These are phyloP conservation scores for Epirrhoe alternata DNA, from an alignment of 2,888 invertebrate genomes.

Conservation along the genomic window DNA sequence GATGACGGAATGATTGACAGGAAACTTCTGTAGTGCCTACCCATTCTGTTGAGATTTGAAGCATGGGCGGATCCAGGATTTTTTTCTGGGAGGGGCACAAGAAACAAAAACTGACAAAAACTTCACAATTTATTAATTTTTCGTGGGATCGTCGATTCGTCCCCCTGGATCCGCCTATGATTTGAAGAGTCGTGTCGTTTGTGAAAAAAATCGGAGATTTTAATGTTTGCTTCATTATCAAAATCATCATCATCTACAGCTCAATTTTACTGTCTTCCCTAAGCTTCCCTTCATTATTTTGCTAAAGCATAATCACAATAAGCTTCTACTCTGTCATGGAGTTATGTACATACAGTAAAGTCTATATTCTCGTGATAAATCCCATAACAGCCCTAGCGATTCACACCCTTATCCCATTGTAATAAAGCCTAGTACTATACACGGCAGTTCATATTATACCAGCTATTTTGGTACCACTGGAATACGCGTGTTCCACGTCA, in stretches of 20 bases:
- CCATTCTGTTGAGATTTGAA: not conserved
- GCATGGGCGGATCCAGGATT: too few relatives aligned
- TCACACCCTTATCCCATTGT: slow-evolving; percentile 20
- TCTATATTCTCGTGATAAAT: not conserved
- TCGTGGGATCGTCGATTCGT: too few relatives aligned
- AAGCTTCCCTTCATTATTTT: too few relatives aligned
- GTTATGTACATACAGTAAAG: not conserved
- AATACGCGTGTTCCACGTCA: slow-evolving; percentile 69
- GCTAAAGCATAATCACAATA: not conserved
- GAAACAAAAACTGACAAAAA: too few relatives aligned
- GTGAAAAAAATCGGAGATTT: too few relatives aligned
- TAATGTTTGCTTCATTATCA: too few relatives aligned
- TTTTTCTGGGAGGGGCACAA: too few relatives aligned
- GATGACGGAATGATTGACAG: not conserved
- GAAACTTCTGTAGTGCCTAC: not conserved
- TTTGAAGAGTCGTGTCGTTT: too few relatives aligned
- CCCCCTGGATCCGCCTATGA: too few relatives aligned
- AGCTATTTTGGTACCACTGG: slow-evolving; percentile 70
- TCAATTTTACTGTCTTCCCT: too few relatives aligned
- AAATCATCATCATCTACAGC: too few relatives aligned
- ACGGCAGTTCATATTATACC: slow-evolving; percentile 31
- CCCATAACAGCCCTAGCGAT: slow-evolving; percentile 19
- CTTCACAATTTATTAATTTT: too few relatives aligned
- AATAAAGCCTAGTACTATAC: slow-evolving; percentile 40
- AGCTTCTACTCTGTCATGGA: not conserved